phyloP scores from a whole-genome alignment of 2,797 vertebrate species.

The Malacoctenus gilli region DNA sequence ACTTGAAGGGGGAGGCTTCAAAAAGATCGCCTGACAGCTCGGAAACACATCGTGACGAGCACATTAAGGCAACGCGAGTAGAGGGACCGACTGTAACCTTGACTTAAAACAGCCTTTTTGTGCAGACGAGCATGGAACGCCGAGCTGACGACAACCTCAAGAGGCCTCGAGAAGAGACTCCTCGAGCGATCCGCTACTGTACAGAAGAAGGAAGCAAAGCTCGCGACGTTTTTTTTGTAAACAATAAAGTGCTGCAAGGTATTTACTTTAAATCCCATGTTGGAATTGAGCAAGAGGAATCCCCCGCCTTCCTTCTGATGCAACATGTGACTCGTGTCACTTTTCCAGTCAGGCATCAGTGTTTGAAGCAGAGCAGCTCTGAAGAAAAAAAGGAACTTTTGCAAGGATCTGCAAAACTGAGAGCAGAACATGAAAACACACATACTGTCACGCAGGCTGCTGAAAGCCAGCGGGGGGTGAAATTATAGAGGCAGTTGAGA shows the following conservation, averaged over 20 bases:
- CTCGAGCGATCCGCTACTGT: background rate
- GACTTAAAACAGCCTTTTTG: background rate
- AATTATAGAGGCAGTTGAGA: constrained; percentile 44
- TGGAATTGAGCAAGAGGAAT: too few relatives aligned
- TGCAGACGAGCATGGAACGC: background rate
- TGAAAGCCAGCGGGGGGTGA: constrained; percentile 28
- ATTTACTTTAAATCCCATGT: too few relatives aligned
- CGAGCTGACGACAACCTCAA: background rate
- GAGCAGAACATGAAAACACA: constrained; percentile 14
- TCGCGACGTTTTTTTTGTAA: too few relatives aligned
- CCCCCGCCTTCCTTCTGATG: too few relatives aligned
- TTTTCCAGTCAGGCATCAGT: too few relatives aligned
- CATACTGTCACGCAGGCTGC: constrained; percentile 9
- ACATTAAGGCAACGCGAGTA: background rate
- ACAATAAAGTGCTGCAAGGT: too few relatives aligned
- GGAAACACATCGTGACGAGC: background rate
- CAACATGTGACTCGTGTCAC: too few relatives aligned
- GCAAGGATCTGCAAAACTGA: constrained; percentile 29
- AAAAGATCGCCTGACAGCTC: background rate
- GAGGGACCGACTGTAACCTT: background rate
- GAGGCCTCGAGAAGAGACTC: background rate
- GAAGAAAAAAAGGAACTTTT: too few relatives aligned
- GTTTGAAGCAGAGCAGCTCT: too few relatives aligned
- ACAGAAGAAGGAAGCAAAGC: background rate
- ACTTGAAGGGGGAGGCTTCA: background rate